A percentile compares a stretch with the other conserved stretches of the same genome.
These are phyloP conservation scores for Drosophila ironensis DNA, from an alignment of 1,140 invertebrate genomes.

Conservation along the genomic window DNA sequence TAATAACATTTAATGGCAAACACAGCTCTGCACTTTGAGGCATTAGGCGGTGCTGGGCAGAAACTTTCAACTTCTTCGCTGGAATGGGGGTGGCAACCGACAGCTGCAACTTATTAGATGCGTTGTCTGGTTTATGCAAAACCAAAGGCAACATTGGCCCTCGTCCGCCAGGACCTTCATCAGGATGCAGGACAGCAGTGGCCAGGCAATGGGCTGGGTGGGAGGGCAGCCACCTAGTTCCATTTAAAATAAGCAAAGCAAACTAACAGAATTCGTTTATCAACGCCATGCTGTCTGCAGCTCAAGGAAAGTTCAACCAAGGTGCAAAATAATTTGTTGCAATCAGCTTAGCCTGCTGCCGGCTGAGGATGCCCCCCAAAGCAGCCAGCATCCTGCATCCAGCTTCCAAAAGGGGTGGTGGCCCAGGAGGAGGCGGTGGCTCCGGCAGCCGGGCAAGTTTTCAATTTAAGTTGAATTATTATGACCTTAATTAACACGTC, in stretches of 20 bases:
- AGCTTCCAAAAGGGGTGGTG: background rate
- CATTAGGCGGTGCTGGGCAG: constrained; percentile 40
- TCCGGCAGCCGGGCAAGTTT: constrained; percentile 60
- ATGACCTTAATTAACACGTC: constrained; percentile 80
- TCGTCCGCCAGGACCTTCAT: constrained; percentile 2
- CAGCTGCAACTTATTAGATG: constrained; percentile 76
- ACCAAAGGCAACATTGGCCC: constrained; percentile 67
- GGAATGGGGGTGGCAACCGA: constrained; percentile 28
- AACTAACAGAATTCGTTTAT: constrained; percentile 80
- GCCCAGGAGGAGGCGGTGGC: background rate
- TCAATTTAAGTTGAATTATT: constrained; percentile 81
- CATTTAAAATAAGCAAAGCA: constrained; percentile 77
- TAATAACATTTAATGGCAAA: constrained; percentile 75
- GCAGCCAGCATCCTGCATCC: constrained; percentile 1
- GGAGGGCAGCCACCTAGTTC: constrained; percentile 33
- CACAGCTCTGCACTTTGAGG: constrained; percentile 68
- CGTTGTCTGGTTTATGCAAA: constrained; percentile 65
- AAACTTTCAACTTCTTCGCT: constrained; percentile 39
- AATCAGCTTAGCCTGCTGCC: constrained; percentile 74
- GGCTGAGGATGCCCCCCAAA: constrained; percentile 29
- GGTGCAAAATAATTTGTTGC: constrained; percentile 80
- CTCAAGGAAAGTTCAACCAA: constrained; percentile 75
- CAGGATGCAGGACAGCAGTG: no score
- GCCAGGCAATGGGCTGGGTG: no score
- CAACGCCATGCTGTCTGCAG: constrained; percentile 72